Base-by-base conservation (phyloP, 2,113 vertebrate species). In the Pan troglodytes region DNA sequence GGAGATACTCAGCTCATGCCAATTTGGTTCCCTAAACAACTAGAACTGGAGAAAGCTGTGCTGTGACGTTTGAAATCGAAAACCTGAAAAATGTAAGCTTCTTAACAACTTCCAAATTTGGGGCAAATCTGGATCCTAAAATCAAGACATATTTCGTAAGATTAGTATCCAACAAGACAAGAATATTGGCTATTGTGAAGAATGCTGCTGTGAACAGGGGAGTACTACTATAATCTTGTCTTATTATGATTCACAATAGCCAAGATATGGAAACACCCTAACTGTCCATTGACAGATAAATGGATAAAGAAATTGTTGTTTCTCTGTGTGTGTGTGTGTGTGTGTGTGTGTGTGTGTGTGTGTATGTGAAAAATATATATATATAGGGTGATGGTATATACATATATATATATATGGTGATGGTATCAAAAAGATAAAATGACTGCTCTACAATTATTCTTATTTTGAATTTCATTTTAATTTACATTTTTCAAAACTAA, bases 401-500 rank as follows among this genome's bases (percentile, higher is more conserved):
- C 6, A 18, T 52, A 16, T 55, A 13, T 30, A 11, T 64, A 30
- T 64, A 30, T 30, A 32, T 27, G 23, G 8, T 1, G 61, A 64
- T 78, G 22, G 6, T 12, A 75, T 40, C 32, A 67, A 75, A 76
- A 82, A 61, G n/a, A 38, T 78, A 5, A 94, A 87, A 30, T 23
- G 32, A 52, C 30, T 67, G 23, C 6, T 70, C 5, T 25, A 50
- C 3, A 55, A 30, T 81, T 52, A 82, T 25, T 94, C 30, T 78
- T 13, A 43, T 64, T 68, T 81, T 35, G 68, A 11, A 6, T 85
- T 85, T 94, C 7, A 10, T 88, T 68, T 73, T 64, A 75, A 32
- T 78, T 94, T 88, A 23, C 13, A 68, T 59, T 91, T 86, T 92
- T 85, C 50, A 94, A 55, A 68, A 52, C 59, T 85, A 81, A 97